Evolutionary conservation across 2,113 vertebrate species (phyloP).

Genomic region (Parotia lawesii): DNA sequence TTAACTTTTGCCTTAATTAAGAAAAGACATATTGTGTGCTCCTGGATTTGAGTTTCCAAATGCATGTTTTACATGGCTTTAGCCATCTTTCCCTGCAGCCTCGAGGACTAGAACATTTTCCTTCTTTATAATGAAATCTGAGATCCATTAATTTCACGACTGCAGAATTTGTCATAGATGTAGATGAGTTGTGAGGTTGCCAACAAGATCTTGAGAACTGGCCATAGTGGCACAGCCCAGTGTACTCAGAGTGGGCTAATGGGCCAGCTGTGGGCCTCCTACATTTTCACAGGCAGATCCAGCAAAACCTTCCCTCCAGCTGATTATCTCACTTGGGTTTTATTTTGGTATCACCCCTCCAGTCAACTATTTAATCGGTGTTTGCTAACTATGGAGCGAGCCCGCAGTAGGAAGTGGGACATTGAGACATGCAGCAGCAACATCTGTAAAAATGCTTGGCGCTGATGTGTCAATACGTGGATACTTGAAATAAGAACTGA

Average conservation of each 20-base stretch:
- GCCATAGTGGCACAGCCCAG: neutral
- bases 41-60: neutral
- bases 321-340: neutral
- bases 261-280: neutral
- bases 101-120: neutral
- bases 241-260: neutral
- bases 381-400: neutral
- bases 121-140: neutral
- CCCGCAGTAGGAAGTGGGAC: neutral
- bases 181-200: neutral
- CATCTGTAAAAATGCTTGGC: neutral
- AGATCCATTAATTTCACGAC: neutral
- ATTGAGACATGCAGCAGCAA: neutral
- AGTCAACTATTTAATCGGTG: neutral
- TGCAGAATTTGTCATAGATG: neutral
- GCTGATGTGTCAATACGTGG: neutral
- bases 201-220: neutral
- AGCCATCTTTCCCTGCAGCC: neutral
- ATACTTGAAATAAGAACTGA: neutral
- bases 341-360: neutral
- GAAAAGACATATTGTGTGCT: neutral
- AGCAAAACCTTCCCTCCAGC: neutral
- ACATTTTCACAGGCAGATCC: neutral
- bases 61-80: neutral
- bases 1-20: neutral